Conservation (phyloP, 2,113 vertebrate genomes). For the Oophaga pumilio region DNA sequence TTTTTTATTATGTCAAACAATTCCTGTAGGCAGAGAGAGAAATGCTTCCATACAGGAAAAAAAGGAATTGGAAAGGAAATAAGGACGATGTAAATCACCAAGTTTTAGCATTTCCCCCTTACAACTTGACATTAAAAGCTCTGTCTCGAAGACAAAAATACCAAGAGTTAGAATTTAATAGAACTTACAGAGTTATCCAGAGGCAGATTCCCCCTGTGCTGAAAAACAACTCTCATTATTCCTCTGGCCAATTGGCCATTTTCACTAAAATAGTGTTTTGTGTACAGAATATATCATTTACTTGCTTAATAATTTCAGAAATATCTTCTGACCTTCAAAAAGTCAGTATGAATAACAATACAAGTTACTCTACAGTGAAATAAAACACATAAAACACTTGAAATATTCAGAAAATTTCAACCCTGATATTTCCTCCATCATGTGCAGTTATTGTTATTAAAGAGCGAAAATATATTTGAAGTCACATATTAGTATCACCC, state of each 20-base stretch:
- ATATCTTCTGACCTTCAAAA: not conserved
- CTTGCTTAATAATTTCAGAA: slow-evolving; percentile 24
- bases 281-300: not conserved
- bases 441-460: not conserved
- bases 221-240: slow-evolving; percentile 8
- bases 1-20: not conserved
- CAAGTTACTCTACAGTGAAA: not conserved
- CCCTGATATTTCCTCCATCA: not conserved
- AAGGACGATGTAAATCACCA: slow-evolving; percentile 11
- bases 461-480: not conserved
- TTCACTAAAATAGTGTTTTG: slow-evolving; percentile 11
- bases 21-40: not conserved
- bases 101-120: not conserved
- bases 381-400: not conserved
- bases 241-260: slow-evolving; percentile 5
- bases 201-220: slow-evolving; percentile 37
- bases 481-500: not conserved
- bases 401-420: not conserved
- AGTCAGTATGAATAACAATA: not conserved
- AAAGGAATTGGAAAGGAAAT: not conserved
- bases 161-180: not conserved
- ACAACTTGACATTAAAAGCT: not conserved
- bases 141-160: slow-evolving; percentile 22
- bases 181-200: slow-evolving; percentile 19
- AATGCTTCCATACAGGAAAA: not conserved